Conservation (phyloP, 2,888 invertebrate species). For the Oscheius sp. region DNA sequence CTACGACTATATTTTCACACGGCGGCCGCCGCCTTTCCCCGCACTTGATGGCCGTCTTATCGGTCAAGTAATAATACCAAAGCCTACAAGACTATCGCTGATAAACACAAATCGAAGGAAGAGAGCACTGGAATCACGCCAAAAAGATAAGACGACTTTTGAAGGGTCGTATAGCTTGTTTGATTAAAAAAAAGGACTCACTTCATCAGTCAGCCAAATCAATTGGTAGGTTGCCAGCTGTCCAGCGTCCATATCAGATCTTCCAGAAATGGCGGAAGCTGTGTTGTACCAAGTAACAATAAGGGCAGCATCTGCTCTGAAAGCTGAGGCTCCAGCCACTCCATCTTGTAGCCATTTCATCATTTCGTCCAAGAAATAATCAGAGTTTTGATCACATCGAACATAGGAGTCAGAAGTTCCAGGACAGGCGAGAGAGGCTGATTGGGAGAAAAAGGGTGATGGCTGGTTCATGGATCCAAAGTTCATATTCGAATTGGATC, state of each 20-base stretch:
- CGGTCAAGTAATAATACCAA: background rate
- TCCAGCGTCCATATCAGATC: constrained; percentile 69
- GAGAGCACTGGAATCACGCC: constrained; percentile 7
- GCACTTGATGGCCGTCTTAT: constrained; percentile 1
- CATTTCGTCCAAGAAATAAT: constrained; percentile 67
- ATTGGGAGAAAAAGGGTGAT: constrained; percentile 63
- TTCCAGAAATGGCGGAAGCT: constrained; percentile 68
- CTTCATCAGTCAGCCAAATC: constrained; percentile 81
- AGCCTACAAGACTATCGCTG: too few species aligned
- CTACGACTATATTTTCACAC: background rate
- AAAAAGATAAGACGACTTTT: background rate
- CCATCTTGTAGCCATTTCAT: constrained; percentile 75
- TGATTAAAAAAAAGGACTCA: too few species aligned
- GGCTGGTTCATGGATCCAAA: constrained; percentile 48
- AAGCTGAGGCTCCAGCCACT: constrained; percentile 87
- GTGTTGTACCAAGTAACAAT: constrained; percentile 84
- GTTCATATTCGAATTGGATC: constrained; percentile 60
- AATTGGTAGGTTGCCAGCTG: constrained; percentile 68
- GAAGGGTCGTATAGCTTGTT: too few species aligned
- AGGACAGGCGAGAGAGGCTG: constrained; percentile 58
- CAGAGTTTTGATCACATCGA: constrained; percentile 62
- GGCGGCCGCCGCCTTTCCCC: constrained; percentile 67
- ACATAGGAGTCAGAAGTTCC: constrained; percentile 64
- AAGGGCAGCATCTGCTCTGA: constrained; percentile 87
- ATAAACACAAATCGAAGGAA: too few species aligned